These are phyloP conservation scores for Raja brachyura DNA, from an alignment of 2,113 vertebrate species.

Conservation along the genomic window DNA sequence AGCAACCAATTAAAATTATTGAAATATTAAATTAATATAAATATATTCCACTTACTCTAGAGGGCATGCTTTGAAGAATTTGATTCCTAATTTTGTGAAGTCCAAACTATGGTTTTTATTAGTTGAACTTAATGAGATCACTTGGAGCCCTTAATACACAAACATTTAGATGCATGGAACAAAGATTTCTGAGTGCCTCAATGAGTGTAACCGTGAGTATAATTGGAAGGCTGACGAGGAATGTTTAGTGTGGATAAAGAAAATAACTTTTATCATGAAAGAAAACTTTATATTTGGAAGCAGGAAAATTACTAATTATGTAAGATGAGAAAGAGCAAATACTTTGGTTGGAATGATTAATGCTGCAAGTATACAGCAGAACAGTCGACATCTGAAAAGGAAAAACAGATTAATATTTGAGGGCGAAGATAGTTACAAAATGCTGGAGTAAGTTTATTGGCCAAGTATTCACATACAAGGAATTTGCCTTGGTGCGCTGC, in stretches of 20 bases:
- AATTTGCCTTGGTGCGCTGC: no score
- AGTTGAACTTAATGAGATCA: not conserved
- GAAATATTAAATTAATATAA: not conserved
- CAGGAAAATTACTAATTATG: not conserved
- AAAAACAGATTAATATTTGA: no score
- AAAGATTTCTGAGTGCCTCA: not conserved
- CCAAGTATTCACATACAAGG: no score
- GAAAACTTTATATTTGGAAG: not conserved
- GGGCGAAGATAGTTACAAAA: no score
- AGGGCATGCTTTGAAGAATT: not conserved
- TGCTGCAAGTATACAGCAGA: not conserved
- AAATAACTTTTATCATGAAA: not conserved
- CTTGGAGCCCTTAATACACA: not conserved
- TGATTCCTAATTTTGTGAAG: not conserved
- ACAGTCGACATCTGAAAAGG: no score
- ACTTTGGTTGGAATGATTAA: not conserved
- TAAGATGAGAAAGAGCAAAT: constrained; percentile 6
- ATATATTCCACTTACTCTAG: not conserved
- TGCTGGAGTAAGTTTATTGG: no score
- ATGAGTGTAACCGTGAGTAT: not conserved
- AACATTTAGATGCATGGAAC: not conserved
- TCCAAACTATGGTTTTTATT: not conserved
- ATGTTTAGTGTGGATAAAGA: not conserved
- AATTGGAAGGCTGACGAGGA: not conserved
- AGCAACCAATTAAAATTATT: not conserved